Evolutionary conservation across 1,140 invertebrate genomes (phyloP), one percentile per base, ranked within the genome.

Genomic region (Zaprionus ghesquierei): DNA sequence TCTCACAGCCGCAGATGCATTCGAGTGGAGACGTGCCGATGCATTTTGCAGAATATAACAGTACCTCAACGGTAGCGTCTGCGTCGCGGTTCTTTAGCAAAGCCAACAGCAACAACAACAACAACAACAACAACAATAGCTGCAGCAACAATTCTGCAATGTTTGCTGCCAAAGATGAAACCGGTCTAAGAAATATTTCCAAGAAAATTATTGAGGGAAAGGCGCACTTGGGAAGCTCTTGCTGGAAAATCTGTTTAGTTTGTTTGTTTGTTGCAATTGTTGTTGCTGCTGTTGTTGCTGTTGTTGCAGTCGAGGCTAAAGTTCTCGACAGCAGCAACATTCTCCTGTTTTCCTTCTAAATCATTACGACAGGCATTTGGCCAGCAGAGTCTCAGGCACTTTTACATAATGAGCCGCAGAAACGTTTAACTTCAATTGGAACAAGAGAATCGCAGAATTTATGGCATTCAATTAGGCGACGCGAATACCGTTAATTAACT

Each of bases 191-290:
- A 89, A 84, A 87, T 81, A 80, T 89, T 89, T 87, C 84, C 85
- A 85, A 89, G 84, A 89, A 89, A 89, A 79, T 77, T 87, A 89
- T 89, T 80, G 84, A 89, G 84, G 85, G 84, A 89, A 89, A 89
- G 84, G 84, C 84, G 73, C 79, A 81, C 41, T n/a, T 62, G 65
- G 23, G 31, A 60, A 68, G 59, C 63, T 71, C 49, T 60, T 15
- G 5, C 20, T 54, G 33, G 58, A 71, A 62, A 74, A 63, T 68
- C 69, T 69, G 38, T 79, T 72, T 73, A 70, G 54, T 65, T 51
- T 58, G 46, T n/a, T 15, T 63, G n/a, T n/a, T n/a, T n/a, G n/a
- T n/a, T 55, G 27, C 51, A 56, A 33, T 23, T 70, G 53, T 31
- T 68, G 23, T 41, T 53, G 68, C 18, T 15, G 13, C 13, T 55